These are phyloP conservation scores for Myiotriccus ornatus DNA, from an alignment of 2,797 vertebrate genomes.

Conservation along the genomic window DNA sequence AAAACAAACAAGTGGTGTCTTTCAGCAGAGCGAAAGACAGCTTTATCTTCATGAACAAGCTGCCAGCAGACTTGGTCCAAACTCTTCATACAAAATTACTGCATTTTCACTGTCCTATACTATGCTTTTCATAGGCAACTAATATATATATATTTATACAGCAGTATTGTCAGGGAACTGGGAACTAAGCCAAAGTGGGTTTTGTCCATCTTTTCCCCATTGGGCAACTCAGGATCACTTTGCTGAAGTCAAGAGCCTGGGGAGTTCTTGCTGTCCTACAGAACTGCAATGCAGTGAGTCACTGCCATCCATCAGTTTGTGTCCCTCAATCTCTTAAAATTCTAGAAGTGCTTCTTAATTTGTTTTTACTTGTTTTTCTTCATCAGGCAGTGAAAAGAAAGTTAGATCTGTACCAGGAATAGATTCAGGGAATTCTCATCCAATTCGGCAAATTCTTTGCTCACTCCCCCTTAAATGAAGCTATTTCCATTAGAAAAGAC, in stretches of 20 bases:
- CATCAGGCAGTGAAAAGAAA: constrained; percentile 40
- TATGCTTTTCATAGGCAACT: neutral
- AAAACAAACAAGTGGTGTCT: too few species aligned
- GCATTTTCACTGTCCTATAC: neutral
- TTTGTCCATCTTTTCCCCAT: neutral
- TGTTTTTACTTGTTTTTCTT: constrained; percentile 61
- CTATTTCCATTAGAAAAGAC: constrained; percentile 40
- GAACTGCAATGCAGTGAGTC: neutral
- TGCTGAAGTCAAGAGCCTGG: neutral
- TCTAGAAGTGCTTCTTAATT: constrained; percentile 28
- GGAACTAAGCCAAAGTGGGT: neutral
- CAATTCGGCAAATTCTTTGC: constrained; percentile 31
- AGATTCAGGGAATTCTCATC: constrained; percentile 49
- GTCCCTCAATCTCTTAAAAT: neutral
- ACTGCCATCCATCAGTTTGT: neutral
- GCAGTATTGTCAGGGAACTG: neutral
- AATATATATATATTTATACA: too few species aligned
- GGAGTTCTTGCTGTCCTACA: neutral
- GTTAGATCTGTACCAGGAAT: constrained; percentile 21
- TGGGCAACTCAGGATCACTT: neutral
- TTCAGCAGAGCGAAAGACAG: neutral
- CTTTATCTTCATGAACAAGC: neutral
- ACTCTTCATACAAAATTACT: neutral
- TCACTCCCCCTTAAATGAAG: constrained; percentile 31
- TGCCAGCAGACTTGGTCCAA: neutral